Conservation (phyloP, 2,888 invertebrate species). For the Agonopterix arenella region DNA sequence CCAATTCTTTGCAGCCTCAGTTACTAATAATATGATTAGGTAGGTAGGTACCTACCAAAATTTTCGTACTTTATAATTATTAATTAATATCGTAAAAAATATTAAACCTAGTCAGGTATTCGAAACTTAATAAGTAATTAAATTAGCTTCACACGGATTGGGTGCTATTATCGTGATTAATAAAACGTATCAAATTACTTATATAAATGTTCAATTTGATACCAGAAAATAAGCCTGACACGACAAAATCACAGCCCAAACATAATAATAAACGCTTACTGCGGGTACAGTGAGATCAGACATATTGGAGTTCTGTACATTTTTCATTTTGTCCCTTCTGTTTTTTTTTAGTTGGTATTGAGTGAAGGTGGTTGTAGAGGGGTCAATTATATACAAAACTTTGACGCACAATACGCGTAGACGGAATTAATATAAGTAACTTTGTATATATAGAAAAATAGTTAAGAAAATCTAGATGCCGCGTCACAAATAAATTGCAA, state of each 20-base stretch:
- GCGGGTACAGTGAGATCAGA: slow-evolving; percentile 48
- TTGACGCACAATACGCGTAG: too few species aligned
- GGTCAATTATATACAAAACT: too few species aligned
- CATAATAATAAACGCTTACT: slow-evolving; percentile 35
- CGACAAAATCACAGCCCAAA: slow-evolving; percentile 51
- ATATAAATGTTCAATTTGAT: slow-evolving; percentile 7
- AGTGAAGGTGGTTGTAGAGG: too few species aligned
- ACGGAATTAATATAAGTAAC: too few species aligned
- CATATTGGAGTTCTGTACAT: slow-evolving; percentile 37
- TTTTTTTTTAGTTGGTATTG: neutral
- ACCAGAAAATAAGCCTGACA: slow-evolving; percentile 25
- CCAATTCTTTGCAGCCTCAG: too few species aligned
- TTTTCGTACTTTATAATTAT: neutral
- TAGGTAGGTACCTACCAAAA: too few species aligned
- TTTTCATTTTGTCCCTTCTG: slow-evolving; percentile 18
- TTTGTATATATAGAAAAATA: too few species aligned
- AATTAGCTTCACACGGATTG: slow-evolving; percentile 23
- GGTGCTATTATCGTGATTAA: slow-evolving; percentile 11
- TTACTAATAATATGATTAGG: too few species aligned
- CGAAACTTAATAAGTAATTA: slow-evolving; percentile 27
- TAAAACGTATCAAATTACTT: slow-evolving; percentile 3
- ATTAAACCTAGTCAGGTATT: slow-evolving; percentile 44
- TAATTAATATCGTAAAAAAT: slow-evolving; percentile 13
- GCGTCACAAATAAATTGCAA: too few species aligned
- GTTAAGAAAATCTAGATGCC: too few species aligned